Evolutionary conservation across 2,113 vertebrate genomes (phyloP).

Genomic region (Plectropomus leopardus): DNA sequence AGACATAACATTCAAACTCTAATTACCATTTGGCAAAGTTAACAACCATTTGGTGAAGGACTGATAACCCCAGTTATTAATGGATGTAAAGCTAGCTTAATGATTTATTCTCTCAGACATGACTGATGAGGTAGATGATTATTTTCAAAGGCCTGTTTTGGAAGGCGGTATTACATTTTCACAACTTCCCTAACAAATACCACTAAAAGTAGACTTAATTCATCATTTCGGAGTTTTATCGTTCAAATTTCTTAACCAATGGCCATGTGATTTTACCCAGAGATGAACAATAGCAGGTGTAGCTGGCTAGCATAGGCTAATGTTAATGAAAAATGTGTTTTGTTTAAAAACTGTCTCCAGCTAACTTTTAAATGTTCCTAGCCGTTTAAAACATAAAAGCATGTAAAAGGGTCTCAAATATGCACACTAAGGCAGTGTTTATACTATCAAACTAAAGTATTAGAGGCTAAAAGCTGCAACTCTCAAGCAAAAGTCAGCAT

Average conservation of each 20-base stretch:
- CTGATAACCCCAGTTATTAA: neutral
- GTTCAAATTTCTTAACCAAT: too few relatives aligned
- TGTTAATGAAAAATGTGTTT: neutral
- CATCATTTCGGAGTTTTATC: too few relatives aligned
- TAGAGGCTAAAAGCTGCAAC: neutral
- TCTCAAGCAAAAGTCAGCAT: neutral
- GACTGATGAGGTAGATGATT: too few relatives aligned
- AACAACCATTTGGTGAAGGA: slow-evolving; percentile 35
- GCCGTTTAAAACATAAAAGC: neutral
- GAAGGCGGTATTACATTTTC: neutral
- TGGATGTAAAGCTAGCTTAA: neutral
- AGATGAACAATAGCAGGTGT: neutral
- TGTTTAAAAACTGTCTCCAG: neutral
- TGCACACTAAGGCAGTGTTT: neutral
- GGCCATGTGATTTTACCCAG: too few relatives aligned
- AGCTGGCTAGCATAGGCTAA: neutral
- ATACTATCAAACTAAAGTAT: neutral
- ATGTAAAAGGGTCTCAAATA: neutral
- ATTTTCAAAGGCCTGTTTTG: too few relatives aligned
- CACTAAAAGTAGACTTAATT: neutral
- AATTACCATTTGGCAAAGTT: slow-evolving; percentile 46
- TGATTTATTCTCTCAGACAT: neutral
- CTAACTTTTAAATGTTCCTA: neutral
- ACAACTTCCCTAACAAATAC: neutral
- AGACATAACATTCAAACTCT: slow-evolving; percentile 69